These are phyloP conservation scores for Lasius platythorax DNA, from an alignment of 2,888 invertebrate species.

Conservation along the genomic window DNA sequence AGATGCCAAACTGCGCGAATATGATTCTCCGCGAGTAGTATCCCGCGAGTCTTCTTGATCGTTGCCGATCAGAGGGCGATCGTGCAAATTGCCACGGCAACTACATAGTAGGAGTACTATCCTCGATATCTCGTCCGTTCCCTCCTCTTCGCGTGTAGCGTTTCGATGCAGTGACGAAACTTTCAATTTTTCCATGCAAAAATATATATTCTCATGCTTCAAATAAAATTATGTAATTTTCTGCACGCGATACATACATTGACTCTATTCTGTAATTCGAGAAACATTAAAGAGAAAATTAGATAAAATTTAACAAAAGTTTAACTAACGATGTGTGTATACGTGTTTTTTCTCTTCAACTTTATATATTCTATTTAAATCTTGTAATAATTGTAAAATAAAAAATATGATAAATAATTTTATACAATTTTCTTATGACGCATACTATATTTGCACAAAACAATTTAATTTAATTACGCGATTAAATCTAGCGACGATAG, in stretches of 20 bases:
- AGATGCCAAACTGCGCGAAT: conserved; percentile 65
- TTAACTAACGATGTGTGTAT: background rate
- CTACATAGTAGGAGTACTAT: conserved; percentile 26
- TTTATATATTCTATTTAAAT: background rate
- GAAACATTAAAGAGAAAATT: background rate
- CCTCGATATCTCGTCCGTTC: conserved; percentile 53
- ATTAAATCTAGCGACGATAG: background rate
- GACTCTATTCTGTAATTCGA: background rate
- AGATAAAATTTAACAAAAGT: background rate
- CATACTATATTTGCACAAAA: too few species aligned
- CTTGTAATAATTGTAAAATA: background rate
- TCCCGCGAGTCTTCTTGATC: conserved; percentile 60
- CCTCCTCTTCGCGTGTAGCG: conserved; percentile 13
- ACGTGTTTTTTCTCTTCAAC: background rate
- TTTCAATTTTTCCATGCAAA: background rate
- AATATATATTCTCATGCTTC: background rate
- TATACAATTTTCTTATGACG: background rate
- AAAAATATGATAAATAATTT: background rate
- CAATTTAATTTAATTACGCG: conserved; percentile 24
- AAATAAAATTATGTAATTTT: background rate
- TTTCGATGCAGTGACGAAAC: background rate
- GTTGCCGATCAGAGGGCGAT: conserved; percentile 66
- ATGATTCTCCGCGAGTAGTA: conserved; percentile 52
- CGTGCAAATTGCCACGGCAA: conserved; percentile 72
- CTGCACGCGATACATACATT: background rate